phyloP scores from a whole-genome alignment of 1,140 invertebrate genomes.

The Zaprionus ghesquierei region DNA sequence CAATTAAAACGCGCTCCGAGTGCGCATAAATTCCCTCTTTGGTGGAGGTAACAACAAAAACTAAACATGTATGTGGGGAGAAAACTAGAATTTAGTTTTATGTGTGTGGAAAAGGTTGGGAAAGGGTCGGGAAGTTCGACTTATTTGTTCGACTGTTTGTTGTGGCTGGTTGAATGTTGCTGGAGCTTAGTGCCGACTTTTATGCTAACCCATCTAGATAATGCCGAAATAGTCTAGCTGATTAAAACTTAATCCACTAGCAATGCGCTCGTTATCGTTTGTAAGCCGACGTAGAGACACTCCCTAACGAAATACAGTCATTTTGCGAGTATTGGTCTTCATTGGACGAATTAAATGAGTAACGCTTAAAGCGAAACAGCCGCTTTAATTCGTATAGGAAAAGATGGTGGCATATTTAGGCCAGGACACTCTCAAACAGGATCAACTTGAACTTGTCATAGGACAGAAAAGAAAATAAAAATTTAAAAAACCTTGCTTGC shows the following conservation, averaged over 20 bases:
- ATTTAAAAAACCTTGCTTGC: no score
- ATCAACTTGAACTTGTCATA: no score
- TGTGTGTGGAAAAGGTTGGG: not conserved
- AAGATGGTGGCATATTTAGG: no score
- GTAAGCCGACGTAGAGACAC: not conserved
- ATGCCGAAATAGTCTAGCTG: slow-evolving; percentile 25
- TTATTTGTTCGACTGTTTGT: not conserved
- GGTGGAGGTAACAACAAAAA: slow-evolving; percentile 54
- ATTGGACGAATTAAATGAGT: not conserved
- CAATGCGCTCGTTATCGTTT: slow-evolving; percentile 19
- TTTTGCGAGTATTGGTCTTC: not conserved
- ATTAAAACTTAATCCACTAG: slow-evolving; percentile 35
- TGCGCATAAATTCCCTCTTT: slow-evolving; percentile 16
- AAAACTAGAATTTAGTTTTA: slow-evolving; percentile 36
- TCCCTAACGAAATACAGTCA: not conserved
- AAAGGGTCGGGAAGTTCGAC: not conserved
- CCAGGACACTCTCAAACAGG: no score
- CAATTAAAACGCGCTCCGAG: slow-evolving; percentile 30
- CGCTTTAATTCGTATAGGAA: no score
- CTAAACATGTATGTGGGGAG: slow-evolving; percentile 60
- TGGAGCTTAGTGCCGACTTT: slow-evolving; percentile 45
- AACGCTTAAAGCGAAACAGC: no score
- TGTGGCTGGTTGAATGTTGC: slow-evolving; percentile 35
- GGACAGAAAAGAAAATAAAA: no score
- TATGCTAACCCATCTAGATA: slow-evolving; percentile 30